Base-by-base conservation (phyloP, 92 coral and sea anemone genomes). In the Porites cylindrica region DNA sequence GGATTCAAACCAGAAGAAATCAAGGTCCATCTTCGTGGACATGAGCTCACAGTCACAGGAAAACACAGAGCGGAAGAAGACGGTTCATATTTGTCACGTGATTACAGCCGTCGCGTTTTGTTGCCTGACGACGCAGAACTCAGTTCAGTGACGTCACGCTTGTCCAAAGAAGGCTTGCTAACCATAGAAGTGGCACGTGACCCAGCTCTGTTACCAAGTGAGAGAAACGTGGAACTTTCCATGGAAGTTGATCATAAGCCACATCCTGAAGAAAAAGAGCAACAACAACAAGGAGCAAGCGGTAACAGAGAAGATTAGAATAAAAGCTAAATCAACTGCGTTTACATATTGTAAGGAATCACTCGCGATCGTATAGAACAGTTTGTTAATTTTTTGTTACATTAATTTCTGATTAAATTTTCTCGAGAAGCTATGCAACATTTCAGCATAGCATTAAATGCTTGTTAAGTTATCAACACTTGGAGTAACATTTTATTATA, bases 41-140 rank as follows among this genome's bases (percentile, higher is more conserved):
- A 23, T 23, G 24, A 23, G 24, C 24, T 23, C 24, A 23, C 24
- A 1, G 24, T 23, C 26, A 74, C 23, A 14, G 78, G 24, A 50
- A 74, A 74, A 47, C 60, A 50, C 1, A 51, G 12, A 52, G 1
- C 70, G 10, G 85, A 89, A 50, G 89, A 78, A 4, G 81, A 71
- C 11, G 92, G 84, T 53, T 72, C 61, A 51, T 59, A 76, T 64
- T 77, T 77, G 43, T 86, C 81, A 66, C 92, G 85, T 51, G 83
- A 77, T 50, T 78, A 67, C 89, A 81, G 72, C 29, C 84, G 89
- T 6, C 47, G 72, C 8, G 52, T 82, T 72, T 21, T 77, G 32
- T 69, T 89, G 85, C 92, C 92, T 5, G 59, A 71, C 10, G 91
- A 82, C 60, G 89, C 76, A 12, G 89, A 84, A 51, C 59, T 75